Base-by-base conservation (phyloP, 1,140 invertebrate genomes). In the Drosophila leontia region DNA sequence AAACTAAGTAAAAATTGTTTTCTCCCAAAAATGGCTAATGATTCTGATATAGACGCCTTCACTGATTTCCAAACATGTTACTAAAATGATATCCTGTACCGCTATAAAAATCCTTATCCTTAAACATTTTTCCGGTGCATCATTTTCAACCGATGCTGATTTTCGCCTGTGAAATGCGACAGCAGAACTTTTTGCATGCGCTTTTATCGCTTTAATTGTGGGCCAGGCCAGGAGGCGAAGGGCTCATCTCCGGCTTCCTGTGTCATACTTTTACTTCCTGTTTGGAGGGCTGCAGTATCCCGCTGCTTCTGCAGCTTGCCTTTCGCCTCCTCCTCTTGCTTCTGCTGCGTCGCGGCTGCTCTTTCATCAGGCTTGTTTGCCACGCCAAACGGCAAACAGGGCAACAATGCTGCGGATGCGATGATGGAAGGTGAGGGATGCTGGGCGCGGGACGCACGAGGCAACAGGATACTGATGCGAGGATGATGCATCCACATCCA, bases 171-270 rank as follows among this genome's bases (percentile, higher is more conserved):
- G 64, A 80, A 80, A 74, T 80, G 77, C 71, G 83, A 80, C 67
- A 78, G 74, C 67, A 72, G 26, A 60, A 50, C 53, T 72, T 50
- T 71, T 60, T 87, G 76, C 82, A 37, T 78, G 84, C 57, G 60
- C 76, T 80, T 87, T 87, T 87, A 80, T 87, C 76, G 76, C 84
- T 88, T 87, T 87, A 87, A 87, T 87, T 88, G 83, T 88, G 78
- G 83, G 50, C 11, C 81, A 35, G 9, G 29, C 50, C n/a, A 34
- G 34, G 34, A 34, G 42, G 42, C 9, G 35, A 34, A 48, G 44
- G 34, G 23, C 67, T 70, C 69, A 70, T 72, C 58, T 45, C 61
- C 58, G 32, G 37, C 77, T 67, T 69, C 60, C 80, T 63, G 74
- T 69, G 62, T 48, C 74, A 82, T 62, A 72, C 69, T 72, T 72